A percentile compares a stretch with the other conserved stretches of the same genome.
phyloP scores from a whole-genome alignment of 2,113 vertebrate genomes.

The Dermatemys mawii region DNA sequence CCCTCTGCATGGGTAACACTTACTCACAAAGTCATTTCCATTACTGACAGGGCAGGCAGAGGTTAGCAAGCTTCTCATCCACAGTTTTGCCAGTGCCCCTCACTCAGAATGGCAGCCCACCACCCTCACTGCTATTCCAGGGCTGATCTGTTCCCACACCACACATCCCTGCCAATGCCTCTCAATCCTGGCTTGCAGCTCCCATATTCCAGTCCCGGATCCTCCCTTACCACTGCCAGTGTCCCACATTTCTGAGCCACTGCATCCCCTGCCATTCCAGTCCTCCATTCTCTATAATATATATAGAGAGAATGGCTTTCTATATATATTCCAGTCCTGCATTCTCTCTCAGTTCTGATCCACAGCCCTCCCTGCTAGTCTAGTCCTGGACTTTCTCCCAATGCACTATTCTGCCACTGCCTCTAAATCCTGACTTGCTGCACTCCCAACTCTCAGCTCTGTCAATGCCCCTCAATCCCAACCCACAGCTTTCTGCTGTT shows the following conservation, averaged over 20 bases:
- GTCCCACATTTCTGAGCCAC: neutral
- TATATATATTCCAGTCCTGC: neutral
- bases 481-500: neutral
- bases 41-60: neutral
- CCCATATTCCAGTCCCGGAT: neutral
- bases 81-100: neutral
- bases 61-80: neutral
- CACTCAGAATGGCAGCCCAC: neutral
- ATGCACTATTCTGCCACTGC: neutral
- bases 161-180: neutral
- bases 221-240: neutral
- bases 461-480: neutral
- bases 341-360: neutral
- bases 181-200: neutral
- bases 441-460: neutral
- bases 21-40: neutral
- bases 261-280: neutral
- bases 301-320: too few species aligned
- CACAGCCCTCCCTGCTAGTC: neutral
- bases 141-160: neutral
- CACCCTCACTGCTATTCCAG: neutral
- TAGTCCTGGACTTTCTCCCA: neutral
- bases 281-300: neutral
- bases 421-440: neutral
- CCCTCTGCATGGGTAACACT: neutral